Percentiles rank a stretch among this genome's conserved stretches.
Conservation (phyloP, 64 coral and sea anemone species). For the Montipora foliosa region DNA sequence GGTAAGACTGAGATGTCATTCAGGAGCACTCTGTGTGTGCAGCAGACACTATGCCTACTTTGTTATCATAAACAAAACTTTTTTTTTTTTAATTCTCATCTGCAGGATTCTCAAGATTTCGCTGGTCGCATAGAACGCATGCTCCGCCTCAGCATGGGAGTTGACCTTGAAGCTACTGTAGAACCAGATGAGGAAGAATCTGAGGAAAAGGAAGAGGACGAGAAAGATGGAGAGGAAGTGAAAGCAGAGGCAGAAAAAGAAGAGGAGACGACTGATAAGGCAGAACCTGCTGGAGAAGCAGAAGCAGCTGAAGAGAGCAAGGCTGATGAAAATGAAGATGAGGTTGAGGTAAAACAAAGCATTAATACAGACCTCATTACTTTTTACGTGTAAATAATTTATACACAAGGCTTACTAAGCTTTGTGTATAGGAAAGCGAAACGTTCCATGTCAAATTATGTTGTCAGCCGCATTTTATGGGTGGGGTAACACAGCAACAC, state of each 20-base stretch:
- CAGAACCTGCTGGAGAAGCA: conserved; percentile 15
- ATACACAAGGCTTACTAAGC: too few relatives aligned
- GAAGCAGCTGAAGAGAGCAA: conserved; percentile 62
- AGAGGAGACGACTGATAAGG: conserved; percentile 48
- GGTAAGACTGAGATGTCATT: conserved; percentile 33
- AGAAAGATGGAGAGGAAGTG: conserved; percentile 80
- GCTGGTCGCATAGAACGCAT: conserved; percentile 93
- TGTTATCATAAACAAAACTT: too few relatives aligned
- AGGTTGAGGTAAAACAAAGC: conserved; percentile 79
- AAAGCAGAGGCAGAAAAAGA: conserved; percentile 76
- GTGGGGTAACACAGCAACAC: too few relatives aligned
- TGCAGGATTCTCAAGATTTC: conserved; percentile 88
- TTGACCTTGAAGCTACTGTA: conserved; percentile 89
- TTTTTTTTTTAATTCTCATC: not conserved
- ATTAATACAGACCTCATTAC: too few relatives aligned
- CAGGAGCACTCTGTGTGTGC: not conserved
- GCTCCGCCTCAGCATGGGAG: conserved; percentile 91
- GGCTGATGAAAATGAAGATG: conserved; percentile 90
- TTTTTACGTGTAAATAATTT: too few relatives aligned
- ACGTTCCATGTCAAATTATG: too few relatives aligned
- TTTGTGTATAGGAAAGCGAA: too few relatives aligned
- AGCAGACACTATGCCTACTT: too few relatives aligned
- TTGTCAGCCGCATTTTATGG: too few relatives aligned
- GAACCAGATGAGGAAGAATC: conserved; percentile 86
- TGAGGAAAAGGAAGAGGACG: conserved; percentile 88